Evolutionary conservation across 2,797 vertebrate genomes (phyloP), one percentile per base, ranked within the genome.

Genomic region (Dicrostonyx torquatus): DNA sequence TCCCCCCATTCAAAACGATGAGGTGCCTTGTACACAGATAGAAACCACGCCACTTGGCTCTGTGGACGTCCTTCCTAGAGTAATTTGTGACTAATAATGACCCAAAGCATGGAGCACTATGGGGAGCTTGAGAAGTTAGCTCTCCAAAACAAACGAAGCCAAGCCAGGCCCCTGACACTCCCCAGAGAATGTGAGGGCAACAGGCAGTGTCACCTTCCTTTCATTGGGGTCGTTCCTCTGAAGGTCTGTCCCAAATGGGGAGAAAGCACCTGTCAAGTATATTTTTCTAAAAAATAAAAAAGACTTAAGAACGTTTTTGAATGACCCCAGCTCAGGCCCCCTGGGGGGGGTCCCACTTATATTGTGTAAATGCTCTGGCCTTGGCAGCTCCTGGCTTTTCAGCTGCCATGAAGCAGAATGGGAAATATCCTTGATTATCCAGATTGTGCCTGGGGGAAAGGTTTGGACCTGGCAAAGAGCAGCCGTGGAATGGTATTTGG

Each of bases 211-310:
- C 77, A 34, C 50, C 60, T 87, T 89, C 80, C 64, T 77, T 93
- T 83, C 72, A 15, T 53, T 89, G 48, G 55, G 66, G 68, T 50
- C 87, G 78, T 80, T 77, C 58, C 58, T 90, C 86, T 91, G 72
- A 96, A 88, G 45, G 68, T 82, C 91, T 93, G 78, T 90, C 83
- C 80, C 79, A 89, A 86, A 76, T 70, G 53, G 72, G 68, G 80
- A 87, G 26, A 79, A 87, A 90, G 43, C 60, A n/a, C 94, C 95
- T 95, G 93, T 96, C 95, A 86, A 95, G 64, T 73, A 34, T 88
- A 87, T 91, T 76, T 43, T 85, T 70, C 88, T 82, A 53, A 55
- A 45, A 60, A 84, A 93, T 77, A 93, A 45, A 9, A 45, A 62
- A 26, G 7, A 82, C 11, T 14, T 53, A 90, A 72, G 93, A 87